Evolutionary conservation across 2,888 invertebrate genomes (phyloP).

Genomic region (Platycnemis pennipes): DNA sequence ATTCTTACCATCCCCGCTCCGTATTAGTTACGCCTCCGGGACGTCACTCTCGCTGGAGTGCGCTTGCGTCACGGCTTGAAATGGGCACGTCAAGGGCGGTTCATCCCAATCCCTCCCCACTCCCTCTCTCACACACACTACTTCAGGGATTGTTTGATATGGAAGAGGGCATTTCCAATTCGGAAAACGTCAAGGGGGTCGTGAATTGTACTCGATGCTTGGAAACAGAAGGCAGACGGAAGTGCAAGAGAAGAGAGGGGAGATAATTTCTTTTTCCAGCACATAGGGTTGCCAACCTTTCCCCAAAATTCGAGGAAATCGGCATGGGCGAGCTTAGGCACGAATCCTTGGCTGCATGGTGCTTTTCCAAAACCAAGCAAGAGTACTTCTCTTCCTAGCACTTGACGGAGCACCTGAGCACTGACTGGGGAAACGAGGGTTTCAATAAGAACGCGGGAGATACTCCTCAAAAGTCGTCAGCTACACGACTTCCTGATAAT

Average conservation of each 20-base stretch:
- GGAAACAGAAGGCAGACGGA: neutral
- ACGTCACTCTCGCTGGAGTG: neutral
- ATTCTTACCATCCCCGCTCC: too few species aligned
- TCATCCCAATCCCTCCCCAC: neutral
- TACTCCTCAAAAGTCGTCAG: too few species aligned
- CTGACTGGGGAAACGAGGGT: too few species aligned
- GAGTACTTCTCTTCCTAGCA: too few species aligned
- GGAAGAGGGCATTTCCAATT: slow-evolving; percentile 9
- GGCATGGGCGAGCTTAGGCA: too few species aligned
- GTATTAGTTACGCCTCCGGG: neutral
- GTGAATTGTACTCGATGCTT: neutral
- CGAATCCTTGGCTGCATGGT: too few species aligned
- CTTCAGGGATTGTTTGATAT: neutral
- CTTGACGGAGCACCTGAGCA: too few species aligned
- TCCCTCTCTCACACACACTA: neutral
- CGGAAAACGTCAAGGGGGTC: neutral
- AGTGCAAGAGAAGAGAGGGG: neutral
- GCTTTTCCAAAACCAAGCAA: too few species aligned
- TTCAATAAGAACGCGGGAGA: too few species aligned
- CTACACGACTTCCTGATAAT: too few species aligned
- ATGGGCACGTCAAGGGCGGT: neutral
- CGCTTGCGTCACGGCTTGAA: neutral
- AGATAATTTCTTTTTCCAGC: neutral
- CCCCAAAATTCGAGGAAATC: neutral
- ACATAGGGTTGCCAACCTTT: neutral